Evolutionary conservation across 2,888 invertebrate species (phyloP), one percentile per base, ranked within the genome.

Genomic region (Corythucha ciliata): DNA sequence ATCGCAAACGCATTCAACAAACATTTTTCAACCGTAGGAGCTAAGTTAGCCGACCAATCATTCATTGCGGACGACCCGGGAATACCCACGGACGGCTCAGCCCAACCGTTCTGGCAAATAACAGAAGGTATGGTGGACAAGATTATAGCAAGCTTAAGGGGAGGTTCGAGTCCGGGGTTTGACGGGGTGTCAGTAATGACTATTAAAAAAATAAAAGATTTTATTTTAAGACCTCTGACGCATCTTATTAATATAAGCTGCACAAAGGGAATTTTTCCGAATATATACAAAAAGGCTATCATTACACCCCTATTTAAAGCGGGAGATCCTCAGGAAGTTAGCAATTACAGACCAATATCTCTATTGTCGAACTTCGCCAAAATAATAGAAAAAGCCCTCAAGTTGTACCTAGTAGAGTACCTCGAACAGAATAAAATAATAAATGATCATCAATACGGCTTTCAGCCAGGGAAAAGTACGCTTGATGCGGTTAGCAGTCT

Each of bases 361-460:
- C 21, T 46, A 7, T n/a, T 33, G 12, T 48, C 48, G 20, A 48
- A 37, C 18, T 20, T 48, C n/a, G 39, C 39, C n/a, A 48, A 36
- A 48, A 37, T 48, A 6, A 48, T 48, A 10, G 48, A 48, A 25
- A 48, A 48, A 14, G 22, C 48, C 7, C 7, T 37, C 3, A 48
- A 48, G 39, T 8, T 48, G 14, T 48, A 26, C 20, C 20, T 48
- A 2, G 3, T 37, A 3, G 39, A 48, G 20, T 36, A 21, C 27
- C n/a, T 48, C 12, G 21, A 37, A 37, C 36, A 24, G 12, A 4
- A 37, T 6, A n/a, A 14, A 4, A n/a, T 48, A 3, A 36, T 47
- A 20, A 14, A 47, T 10, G 36, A 24, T 26, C n/a, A 25, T 18
- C 47, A 47, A 16, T 47, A 24, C 16, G 47, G 47, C 7, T 47